Conservation (phyloP, 2,888 invertebrate genomes). For the Leptinotarsa rubiginosa region DNA sequence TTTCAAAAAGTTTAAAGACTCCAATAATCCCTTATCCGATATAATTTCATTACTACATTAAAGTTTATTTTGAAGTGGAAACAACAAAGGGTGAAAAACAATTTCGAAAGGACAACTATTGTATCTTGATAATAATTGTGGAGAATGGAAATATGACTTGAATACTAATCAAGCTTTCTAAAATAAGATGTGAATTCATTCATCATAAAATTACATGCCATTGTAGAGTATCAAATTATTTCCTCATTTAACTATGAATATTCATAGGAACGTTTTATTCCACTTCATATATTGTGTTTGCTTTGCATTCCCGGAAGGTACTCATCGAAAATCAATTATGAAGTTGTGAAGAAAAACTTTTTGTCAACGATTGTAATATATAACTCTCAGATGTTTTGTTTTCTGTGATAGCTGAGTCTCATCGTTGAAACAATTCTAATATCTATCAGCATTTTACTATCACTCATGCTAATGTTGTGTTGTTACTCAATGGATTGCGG, state of each 20-base stretch:
- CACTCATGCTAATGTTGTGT: too few relatives aligned
- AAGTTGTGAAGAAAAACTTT: neutral
- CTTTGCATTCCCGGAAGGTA: neutral
- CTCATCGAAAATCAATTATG: neutral
- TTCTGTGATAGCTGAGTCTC: too few relatives aligned
- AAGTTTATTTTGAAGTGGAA: neutral
- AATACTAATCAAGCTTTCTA: neutral
- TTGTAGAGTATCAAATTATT: neutral
- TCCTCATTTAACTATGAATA: neutral
- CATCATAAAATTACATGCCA: neutral
- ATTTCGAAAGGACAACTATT: neutral
- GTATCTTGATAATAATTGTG: neutral
- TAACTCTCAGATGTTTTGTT: too few relatives aligned
- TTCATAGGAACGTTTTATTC: neutral
- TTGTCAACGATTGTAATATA: neutral
- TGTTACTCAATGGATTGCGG: neutral
- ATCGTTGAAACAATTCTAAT: too few relatives aligned
- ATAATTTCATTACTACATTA: too few relatives aligned
- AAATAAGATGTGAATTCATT: neutral
- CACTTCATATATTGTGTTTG: neutral
- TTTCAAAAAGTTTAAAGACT: too few relatives aligned
- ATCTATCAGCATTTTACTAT: too few relatives aligned
- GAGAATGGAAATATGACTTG: neutral
- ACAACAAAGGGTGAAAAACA: neutral
- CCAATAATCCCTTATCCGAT: too few relatives aligned